Evolutionary conservation across 1,140 invertebrate genomes (phyloP).

Genomic region (Ips nitidus): DNA sequence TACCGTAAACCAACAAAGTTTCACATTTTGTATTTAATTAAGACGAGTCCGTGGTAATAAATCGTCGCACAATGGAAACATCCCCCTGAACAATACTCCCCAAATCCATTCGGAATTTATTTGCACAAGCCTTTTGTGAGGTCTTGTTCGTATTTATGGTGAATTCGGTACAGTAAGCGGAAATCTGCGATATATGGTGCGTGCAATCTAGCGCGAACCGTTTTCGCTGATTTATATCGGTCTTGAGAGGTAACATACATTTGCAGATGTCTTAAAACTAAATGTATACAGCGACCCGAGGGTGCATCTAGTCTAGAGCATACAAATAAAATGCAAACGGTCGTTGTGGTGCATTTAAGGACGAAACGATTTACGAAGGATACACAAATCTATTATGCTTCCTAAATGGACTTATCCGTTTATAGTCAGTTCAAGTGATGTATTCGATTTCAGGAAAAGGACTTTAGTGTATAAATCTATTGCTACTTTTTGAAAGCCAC

Average conservation of each 20-base stretch:
- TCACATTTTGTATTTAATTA: conserved; percentile 12
- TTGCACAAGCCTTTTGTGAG: conserved; percentile 17
- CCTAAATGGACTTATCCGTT: no score
- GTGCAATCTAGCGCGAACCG: conserved; percentile 20
- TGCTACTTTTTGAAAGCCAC: no score
- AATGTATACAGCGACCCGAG: conserved; percentile 20
- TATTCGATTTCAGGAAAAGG: no score
- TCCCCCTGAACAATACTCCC: conserved; percentile 13
- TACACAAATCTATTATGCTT: no score
- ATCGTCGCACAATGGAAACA: conserved; percentile 11
- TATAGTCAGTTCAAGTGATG: no score
- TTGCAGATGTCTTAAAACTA: conserved; percentile 17
- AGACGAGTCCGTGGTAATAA: conserved; percentile 13
- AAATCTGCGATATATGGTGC: conserved; percentile 27
- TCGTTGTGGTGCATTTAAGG: conserved; percentile 2
- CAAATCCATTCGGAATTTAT: conserved; percentile 26
- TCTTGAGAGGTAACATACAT: conserved; percentile 15
- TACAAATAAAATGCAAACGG: conserved; percentile 8
- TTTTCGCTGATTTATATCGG: conserved; percentile 12
- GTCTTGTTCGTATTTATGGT: conserved; percentile 11
- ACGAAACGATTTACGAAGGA: neutral
- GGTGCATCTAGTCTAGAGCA: conserved; percentile 1
- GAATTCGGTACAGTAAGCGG: conserved; percentile 14
- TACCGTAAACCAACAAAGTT: neutral
- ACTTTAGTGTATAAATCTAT: no score